Evolutionary conservation across 2,113 vertebrate species (phyloP), one percentile per base, ranked within the genome.

Genomic region (Panurus biarmicus): DNA sequence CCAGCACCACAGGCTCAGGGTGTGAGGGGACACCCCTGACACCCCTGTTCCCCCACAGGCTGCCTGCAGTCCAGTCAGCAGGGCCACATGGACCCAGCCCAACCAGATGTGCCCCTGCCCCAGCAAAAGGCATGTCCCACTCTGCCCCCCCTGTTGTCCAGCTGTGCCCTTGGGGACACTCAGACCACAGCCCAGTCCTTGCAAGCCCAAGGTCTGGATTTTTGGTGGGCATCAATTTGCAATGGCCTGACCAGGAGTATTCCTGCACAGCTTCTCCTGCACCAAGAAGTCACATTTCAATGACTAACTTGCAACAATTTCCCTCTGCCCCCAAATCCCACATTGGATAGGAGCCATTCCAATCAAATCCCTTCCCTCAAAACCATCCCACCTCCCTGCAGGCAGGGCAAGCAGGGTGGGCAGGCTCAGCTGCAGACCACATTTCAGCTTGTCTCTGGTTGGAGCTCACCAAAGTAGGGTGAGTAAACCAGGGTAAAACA

Each of bases 1-100:
- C 33, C 28, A 7, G 74, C 0, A 0, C 31, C 2, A 1, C 0
- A 0, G 76, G 12, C 17, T 11, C 0, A 1, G 26, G 33, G 35
- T 0, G 0, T 5, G 5, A 0, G 0, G 77, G 40, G 67, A 40
- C 40, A 9, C 15, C 67, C 29, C 77, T 42, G 79, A 24, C 64
- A 22, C 10, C 12, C 29, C 48, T 38, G 21, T 8, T 48, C 28
- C 50, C 29, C 25, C 5, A 8, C 28, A 24, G 36, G 15, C 40
- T 83, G 65, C 50, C 65, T 18, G 2, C 0, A 0, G 14, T 18
- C 38, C 4, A 3, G 35, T 6, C 50, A 23, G 15, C 12, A 24
- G 72, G 8, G 28, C 38, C n/a, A n/a, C n/a, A n/a, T n/a, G n/a
- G n/a, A n/a, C n/a, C n/a, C n/a, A n/a, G n/a, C n/a, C n/a, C n/a